Base-by-base conservation (phyloP, 1,140 invertebrate species). In the Sitophilus oryzae region DNA sequence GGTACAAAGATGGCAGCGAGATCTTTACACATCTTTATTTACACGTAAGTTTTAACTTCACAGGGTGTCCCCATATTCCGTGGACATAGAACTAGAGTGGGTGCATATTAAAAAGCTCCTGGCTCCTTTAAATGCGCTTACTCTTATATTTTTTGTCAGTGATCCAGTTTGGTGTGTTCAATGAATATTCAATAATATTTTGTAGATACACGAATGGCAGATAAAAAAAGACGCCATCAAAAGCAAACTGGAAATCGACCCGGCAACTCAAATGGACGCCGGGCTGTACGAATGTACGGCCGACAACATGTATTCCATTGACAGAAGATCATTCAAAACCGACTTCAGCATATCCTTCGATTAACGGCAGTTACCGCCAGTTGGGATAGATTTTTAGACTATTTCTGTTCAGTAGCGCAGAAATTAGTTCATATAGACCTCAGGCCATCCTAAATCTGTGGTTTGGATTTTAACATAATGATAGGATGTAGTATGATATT, bases 291-390 rank as follows among this genome's bases (percentile, higher is more conserved):
- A 92, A 69, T 93, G 89, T 62, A 89, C 86, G 0, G 91, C 91
- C 0, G 90, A 93, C 71, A 94, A 94, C 67, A 93, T 91, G 85
- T 94, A 93, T 68, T 86, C 87, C n/a, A 88, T 93, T 35, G 89
- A 93, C 68, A 77, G 87, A 52, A 79, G 87, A 69, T 90, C 86
- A 53, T 93, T 93, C 70, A 91, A 93, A 74, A 92, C 90, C 53
- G 90, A 93, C 77, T 93, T 93, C 77, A 89, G 86, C 59, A 91
- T 91, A 68, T 86, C 84, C 44, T 91, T 91, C 71, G 88, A 91
- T 77, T 91, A 77, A 73, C 35, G 19, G 35, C 16, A 23, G 14
- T 19, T 18, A n/a, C 19, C 19, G 19, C 9, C 14, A 23, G 47
- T 50, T 50, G 47, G 38, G 47, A 47, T 54, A 38, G 6, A 36